Evolutionary conservation across 64 coral and sea anemone genomes (phyloP), one percentile per base, ranked within the genome.

Genomic region (Stichodactyla mertensii): DNA sequence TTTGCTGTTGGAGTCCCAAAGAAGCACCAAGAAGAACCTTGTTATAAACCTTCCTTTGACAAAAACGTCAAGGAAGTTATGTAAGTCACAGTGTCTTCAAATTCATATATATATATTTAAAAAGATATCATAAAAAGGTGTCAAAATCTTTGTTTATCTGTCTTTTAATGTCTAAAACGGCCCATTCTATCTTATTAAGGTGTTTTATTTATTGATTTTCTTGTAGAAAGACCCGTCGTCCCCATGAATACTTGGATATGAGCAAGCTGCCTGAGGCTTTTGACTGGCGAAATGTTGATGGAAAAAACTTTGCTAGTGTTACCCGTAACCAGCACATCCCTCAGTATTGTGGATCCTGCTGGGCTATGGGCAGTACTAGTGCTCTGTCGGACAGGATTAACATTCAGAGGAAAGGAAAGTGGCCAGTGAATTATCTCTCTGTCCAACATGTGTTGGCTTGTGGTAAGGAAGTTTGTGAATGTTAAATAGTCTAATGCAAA

Each of bases 301-400:
- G 85, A 10, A 88, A 77, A 54, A 99, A 95, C 93, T 95, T 86
- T 94, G 97, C 90, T n/a, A 99, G 97, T 86, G 88, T 93, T 31
- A 92, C 93, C 82, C 88, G 97, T 5, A 99, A 99, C 64, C 97
- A 99, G 57, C 97, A 99, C 57, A 95, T 99, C 28, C 97, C 97
- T 88, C 97, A 95, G 66, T 99, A 99, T 16, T 99, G 97, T 80
- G 97, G 97, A 22, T 99, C 97, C 2, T 99, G 97, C 28, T 99
- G 97, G 97, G 97, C 97, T 52, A 80, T 86, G 77, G 97, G 97
- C 11, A 99, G 90, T 6, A 99, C 97, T 19, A 99, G 97, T 95
- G 92, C 97, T 24, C 77, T 99, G 71, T 92, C 97, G 18, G 97
- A 99, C 64, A 88, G 97, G 88, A 99, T 99, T 22, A 99, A 99